phyloP scores from a whole-genome alignment of 2,113 vertebrate species.

The Pampusana beccarii region DNA sequence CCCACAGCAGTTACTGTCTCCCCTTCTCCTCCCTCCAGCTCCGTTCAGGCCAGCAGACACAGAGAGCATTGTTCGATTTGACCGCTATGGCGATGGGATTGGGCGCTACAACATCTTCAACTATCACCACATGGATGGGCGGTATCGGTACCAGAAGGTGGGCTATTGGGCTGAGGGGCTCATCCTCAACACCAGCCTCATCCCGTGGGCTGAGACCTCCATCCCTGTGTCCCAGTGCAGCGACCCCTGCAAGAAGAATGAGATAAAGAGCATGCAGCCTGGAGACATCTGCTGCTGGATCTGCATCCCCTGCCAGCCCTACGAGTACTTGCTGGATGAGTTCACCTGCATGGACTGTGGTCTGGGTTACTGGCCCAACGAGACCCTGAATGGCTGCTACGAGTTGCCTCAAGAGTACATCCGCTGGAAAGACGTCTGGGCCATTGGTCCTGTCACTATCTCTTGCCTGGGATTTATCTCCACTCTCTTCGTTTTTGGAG shows the following conservation, averaged over 20 bases:
- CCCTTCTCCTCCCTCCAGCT: slow-evolving; percentile 73
- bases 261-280: slow-evolving; percentile 96
- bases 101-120: slow-evolving; percentile 98
- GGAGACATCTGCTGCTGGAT: slow-evolving; percentile 99
- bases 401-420: slow-evolving; percentile 96
- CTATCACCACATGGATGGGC: slow-evolving; percentile 83
- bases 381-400: slow-evolving; percentile 90
- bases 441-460: slow-evolving; percentile 92
- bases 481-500: slow-evolving; percentile 89
- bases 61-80: slow-evolving; percentile 86
- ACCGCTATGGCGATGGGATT: slow-evolving; percentile 89
- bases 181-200: slow-evolving; percentile 84
- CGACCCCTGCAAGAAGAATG: slow-evolving; percentile 94
- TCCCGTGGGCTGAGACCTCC: slow-evolving; percentile 82
- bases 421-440: slow-evolving; percentile 95
- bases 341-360: slow-evolving; percentile 94
- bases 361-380: slow-evolving; percentile 92
- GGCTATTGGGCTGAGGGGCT: slow-evolving; percentile 96
- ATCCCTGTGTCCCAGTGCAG: slow-evolving; percentile 94
- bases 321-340: slow-evolving; percentile 91
- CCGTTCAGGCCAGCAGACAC: slow-evolving; percentile 91
- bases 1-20: not conserved
- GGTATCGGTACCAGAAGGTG: slow-evolving; percentile 89
- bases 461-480: slow-evolving; percentile 92
- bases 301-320: slow-evolving; percentile 94